A percentile compares a stretch with the other conserved stretches of the same genome.
These are phyloP conservation scores for Melinopterus prodromus DNA, from an alignment of 2,888 invertebrate genomes.

Conservation along the genomic window DNA sequence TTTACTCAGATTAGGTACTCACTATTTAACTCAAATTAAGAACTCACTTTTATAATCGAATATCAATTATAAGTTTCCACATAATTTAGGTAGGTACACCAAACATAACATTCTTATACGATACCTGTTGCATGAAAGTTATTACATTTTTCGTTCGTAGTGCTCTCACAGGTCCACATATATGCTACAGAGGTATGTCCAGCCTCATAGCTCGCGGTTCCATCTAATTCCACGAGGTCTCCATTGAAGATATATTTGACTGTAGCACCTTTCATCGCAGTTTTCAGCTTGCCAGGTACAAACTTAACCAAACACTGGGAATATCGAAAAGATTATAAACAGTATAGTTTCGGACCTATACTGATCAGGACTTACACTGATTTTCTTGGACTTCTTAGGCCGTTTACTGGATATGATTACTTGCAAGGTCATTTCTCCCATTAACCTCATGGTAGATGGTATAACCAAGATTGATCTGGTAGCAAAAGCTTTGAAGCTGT, in stretches of 20 bases:
- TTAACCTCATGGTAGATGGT: background rate
- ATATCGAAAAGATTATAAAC: background rate
- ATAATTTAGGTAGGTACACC: no score
- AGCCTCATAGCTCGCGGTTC: background rate
- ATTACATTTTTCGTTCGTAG: background rate
- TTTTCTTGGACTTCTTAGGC: background rate
- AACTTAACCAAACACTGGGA: slow-evolving; percentile 10
- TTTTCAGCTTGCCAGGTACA: background rate
- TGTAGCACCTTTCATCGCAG: background rate
- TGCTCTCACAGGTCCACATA: background rate
- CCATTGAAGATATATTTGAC: background rate
- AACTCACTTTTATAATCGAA: no score
- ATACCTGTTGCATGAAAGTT: background rate
- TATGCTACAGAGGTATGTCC: background rate
- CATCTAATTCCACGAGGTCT: slow-evolving; percentile 9
- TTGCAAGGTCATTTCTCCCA: background rate
- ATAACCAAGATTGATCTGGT: background rate
- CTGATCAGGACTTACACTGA: background rate
- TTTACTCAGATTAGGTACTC: no score
- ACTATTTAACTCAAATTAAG: no score
- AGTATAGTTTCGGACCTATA: background rate
- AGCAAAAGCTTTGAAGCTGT: background rate
- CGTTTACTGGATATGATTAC: background rate
- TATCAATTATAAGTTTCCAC: no score
- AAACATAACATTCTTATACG: no score